These are phyloP conservation scores for Charanyca ferruginea DNA, from an alignment of 2,888 invertebrate genomes.

Conservation along the genomic window DNA sequence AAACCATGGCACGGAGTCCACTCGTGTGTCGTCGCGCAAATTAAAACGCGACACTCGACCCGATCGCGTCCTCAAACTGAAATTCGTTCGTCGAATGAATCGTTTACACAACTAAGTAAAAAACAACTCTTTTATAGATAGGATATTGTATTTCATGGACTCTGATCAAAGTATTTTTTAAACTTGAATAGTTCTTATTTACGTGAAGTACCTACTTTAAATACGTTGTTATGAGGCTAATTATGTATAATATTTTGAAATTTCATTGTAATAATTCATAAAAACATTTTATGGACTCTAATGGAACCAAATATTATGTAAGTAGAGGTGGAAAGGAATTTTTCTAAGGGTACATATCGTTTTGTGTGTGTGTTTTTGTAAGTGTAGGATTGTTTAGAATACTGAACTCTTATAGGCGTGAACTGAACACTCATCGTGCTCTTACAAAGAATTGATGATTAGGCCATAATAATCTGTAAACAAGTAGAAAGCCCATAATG, in stretches of 20 bases:
- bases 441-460: too few relatives aligned
- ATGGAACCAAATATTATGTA: too few relatives aligned
- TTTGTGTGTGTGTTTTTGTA: too few relatives aligned
- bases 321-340: too few relatives aligned
- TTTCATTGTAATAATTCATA: too few relatives aligned
- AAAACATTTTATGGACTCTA: too few relatives aligned
- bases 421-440: too few relatives aligned
- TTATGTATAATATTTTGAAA: neutral
- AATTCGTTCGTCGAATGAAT: slow-evolving; percentile 83
- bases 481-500: slow-evolving; percentile 2
- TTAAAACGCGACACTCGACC: slow-evolving; percentile 89
- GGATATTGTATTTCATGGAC: slow-evolving; percentile 46
- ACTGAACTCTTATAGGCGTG: too few relatives aligned
- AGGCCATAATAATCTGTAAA: neutral
- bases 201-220: neutral
- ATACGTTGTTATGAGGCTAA: too few relatives aligned
- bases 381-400: too few relatives aligned
- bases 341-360: too few relatives aligned
- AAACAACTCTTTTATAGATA: slow-evolving; percentile 47
- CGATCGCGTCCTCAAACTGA: slow-evolving; percentile 83
- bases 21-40: slow-evolving; percentile 90
- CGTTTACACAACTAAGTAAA: slow-evolving; percentile 70
- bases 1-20: slow-evolving; percentile 83
- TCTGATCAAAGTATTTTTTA: slow-evolving; percentile 35
- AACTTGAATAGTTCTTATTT: neutral